Evolutionary conservation across 2,888 invertebrate species (phyloP).

Genomic region (Lochmaea crataegi): DNA sequence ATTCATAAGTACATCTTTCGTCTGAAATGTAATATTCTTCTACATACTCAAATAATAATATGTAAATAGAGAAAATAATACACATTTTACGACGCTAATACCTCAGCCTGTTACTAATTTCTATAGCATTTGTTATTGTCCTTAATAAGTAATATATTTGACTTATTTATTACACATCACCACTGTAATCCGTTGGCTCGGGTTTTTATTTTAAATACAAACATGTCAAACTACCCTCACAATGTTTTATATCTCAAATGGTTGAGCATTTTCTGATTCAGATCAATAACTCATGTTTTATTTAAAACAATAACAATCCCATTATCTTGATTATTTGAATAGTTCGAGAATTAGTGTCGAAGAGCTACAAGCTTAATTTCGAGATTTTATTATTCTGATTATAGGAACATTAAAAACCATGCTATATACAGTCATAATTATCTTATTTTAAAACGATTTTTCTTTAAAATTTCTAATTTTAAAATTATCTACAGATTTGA

Average conservation of each 20-base stretch:
- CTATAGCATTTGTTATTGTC: background rate
- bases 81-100: background rate
- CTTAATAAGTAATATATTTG: background rate
- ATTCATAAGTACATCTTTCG: background rate
- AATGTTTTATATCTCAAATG: background rate
- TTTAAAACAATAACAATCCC: too few relatives aligned
- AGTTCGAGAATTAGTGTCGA: background rate
- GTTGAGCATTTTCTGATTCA: too few relatives aligned
- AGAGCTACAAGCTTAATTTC: background rate
- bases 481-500: background rate
- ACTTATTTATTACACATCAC: background rate
- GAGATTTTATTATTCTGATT: background rate
- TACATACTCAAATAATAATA: background rate
- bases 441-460: background rate
- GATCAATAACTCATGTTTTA: too few relatives aligned
- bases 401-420: constrained; percentile 5
- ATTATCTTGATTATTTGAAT: too few relatives aligned
- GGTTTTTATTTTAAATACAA: background rate
- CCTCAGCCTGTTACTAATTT: background rate
- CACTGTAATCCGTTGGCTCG: constrained; percentile 1
- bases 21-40: background rate
- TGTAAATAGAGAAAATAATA: background rate
- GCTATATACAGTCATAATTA: constrained; percentile 2
- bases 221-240: background rate
- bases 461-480: background rate